A percentile compares a stretch with the other conserved stretches of the same genome.
Conservation (phyloP, 2,888 invertebrate species). For the Cenopis cana region DNA sequence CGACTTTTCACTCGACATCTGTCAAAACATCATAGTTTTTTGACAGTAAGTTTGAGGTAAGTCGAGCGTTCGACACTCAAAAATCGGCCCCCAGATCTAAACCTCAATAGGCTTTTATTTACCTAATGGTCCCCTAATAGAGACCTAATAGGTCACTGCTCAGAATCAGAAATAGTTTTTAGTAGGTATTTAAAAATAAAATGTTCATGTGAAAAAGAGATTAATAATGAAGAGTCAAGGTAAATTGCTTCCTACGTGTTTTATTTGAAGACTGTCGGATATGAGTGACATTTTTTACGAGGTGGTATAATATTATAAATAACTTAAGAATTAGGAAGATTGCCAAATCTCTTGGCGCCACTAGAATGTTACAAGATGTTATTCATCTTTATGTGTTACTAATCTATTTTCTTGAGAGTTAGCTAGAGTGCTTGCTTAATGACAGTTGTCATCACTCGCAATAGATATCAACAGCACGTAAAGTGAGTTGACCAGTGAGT, state of each 20-base stretch:
- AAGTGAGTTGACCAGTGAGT: conserved; percentile 6
- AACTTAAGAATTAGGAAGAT: conserved; percentile 38
- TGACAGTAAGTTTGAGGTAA: no score
- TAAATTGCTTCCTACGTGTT: conserved; percentile 19
- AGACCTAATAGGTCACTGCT: neutral
- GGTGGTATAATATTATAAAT: conserved; percentile 29
- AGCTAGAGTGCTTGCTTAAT: conserved; percentile 8
- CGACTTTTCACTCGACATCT: no score
- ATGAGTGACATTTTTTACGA: conserved; percentile 39
- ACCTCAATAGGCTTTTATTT: no score
- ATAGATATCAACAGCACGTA: neutral
- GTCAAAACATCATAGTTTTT: no score
- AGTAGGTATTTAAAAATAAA: neutral
- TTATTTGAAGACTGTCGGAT: conserved; percentile 27
- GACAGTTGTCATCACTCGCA: conserved; percentile 11
- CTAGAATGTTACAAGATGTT: conserved; percentile 37
- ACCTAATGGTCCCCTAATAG: no score
- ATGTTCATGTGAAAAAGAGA: neutral
- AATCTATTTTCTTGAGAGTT: conserved; percentile 20
- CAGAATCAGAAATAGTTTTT: neutral
- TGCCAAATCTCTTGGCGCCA: conserved; percentile 43
- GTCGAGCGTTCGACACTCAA: no score
- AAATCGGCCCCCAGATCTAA: no score
- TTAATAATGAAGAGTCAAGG: conserved; percentile 21
- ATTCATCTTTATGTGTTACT: conserved; percentile 20